These are phyloP conservation scores for Brienomyrus longianalis DNA, from an alignment of 2,113 vertebrate species.

Conservation along the genomic window DNA sequence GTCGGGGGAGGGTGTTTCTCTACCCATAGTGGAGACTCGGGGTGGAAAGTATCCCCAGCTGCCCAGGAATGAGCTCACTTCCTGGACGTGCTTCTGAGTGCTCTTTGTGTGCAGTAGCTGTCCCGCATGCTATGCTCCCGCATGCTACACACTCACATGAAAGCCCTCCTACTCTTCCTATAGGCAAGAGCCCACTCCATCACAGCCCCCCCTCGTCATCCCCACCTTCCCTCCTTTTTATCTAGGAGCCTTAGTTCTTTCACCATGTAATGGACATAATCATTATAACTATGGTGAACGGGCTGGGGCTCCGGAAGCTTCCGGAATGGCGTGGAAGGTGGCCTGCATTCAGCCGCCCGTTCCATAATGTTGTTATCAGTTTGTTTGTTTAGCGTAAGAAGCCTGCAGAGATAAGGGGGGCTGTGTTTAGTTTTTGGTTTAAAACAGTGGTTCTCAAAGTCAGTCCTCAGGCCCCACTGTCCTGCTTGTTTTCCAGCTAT, in stretches of 20 bases:
- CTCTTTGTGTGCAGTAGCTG: constrained; percentile 40
- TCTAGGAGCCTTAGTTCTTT: not conserved
- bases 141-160: too few relatives aligned
- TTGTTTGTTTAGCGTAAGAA: not conserved
- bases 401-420: too few relatives aligned
- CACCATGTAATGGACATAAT: not conserved
- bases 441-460: too few relatives aligned
- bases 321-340: not conserved
- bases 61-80: not conserved
- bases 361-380: not conserved
- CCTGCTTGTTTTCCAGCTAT: too few relatives aligned
- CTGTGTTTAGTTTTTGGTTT: too few relatives aligned
- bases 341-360: not conserved
- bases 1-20: too few relatives aligned
- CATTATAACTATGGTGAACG: not conserved
- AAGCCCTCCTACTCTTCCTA: not conserved
- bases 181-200: not conserved
- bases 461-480: too few relatives aligned
- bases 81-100: constrained; percentile 47
- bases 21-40: not conserved
- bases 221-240: not conserved
- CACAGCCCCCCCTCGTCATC: not conserved
- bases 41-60: not conserved
- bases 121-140: not conserved
- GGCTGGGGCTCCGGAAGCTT: not conserved